Conservation (phyloP, 2,888 invertebrate genomes). For the Xanthia icteritia region DNA sequence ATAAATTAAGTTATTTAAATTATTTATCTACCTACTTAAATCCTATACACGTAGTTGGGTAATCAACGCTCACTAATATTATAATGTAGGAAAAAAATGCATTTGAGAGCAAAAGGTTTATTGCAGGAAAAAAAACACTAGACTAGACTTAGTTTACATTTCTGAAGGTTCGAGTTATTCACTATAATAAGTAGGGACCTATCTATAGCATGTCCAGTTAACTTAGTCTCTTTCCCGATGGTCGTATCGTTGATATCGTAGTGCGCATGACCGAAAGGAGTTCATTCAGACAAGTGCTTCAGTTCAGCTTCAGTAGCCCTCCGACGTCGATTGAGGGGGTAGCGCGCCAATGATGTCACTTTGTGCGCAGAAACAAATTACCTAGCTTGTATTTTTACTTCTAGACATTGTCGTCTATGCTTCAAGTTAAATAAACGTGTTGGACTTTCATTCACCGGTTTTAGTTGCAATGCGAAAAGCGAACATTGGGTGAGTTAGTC, state of each 20-base stretch:
- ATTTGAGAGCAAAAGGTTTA: not conserved
- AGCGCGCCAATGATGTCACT: slow-evolving; percentile 37
- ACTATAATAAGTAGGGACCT: not conserved
- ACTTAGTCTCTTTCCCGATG: slow-evolving; percentile 19
- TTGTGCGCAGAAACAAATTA: slow-evolving; percentile 27
- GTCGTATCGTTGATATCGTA: slow-evolving; percentile 23
- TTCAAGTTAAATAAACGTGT: slow-evolving; percentile 12
- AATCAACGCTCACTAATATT: not conserved
- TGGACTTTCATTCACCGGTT: not conserved
- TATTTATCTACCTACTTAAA: not conserved
- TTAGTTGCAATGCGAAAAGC: not conserved
- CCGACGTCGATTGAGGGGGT: slow-evolving; percentile 60
- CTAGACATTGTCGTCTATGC: not conserved
- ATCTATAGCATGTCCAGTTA: slow-evolving; percentile 3
- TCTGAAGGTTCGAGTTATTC: slow-evolving; percentile 25
- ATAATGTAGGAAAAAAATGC: not conserved
- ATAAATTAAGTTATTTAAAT: too few relatives aligned
- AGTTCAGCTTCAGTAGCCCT: slow-evolving; percentile 72
- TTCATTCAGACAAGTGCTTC: slow-evolving; percentile 73
- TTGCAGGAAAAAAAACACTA: not conserved
- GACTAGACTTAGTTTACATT: not conserved
- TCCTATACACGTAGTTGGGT: not conserved
- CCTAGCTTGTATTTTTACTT: slow-evolving; percentile 39
- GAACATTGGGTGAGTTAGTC: slow-evolving; percentile 45
- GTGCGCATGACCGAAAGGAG: slow-evolving; percentile 75